These are phyloP conservation scores for Terrapene triunguis DNA, from an alignment of 2,113 vertebrate genomes.

Conservation along the genomic window DNA sequence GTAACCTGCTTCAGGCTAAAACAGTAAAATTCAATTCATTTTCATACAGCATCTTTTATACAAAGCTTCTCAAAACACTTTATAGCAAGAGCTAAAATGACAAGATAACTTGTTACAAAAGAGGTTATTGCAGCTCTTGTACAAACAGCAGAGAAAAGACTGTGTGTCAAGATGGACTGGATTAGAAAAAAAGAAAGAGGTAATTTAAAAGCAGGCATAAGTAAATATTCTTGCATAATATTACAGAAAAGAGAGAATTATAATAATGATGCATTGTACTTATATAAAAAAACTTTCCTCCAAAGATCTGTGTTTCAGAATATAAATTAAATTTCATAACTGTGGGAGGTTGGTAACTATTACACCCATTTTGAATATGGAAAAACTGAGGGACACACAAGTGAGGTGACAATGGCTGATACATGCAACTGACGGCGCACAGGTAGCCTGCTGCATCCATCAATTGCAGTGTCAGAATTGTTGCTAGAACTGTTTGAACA, in stretches of 20 bases:
- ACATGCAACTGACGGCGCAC: neutral
- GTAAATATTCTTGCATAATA: neutral
- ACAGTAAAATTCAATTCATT: slow-evolving; percentile 50
- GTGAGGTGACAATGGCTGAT: neutral
- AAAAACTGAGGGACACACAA: neutral
- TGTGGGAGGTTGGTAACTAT: neutral
- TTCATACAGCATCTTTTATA: slow-evolving; percentile 52
- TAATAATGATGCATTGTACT: neutral
- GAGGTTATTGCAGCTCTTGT: slow-evolving; percentile 14
- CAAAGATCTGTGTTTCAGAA: neutral
- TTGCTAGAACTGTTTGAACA: neutral
- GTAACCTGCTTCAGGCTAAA: slow-evolving; percentile 57
- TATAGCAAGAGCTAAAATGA: slow-evolving; percentile 40
- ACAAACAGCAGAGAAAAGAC: neutral
- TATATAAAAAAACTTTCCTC: neutral
- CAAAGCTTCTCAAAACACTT: slow-evolving; percentile 50
- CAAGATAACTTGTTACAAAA: slow-evolving; percentile 30
- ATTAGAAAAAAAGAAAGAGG: neutral
- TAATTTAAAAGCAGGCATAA: slow-evolving; percentile 5
- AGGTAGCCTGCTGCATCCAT: neutral
- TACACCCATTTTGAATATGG: neutral
- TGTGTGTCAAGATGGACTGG: neutral
- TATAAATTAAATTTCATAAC: neutral
- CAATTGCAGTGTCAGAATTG: neutral
- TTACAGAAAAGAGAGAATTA: slow-evolving; percentile 4